Evolutionary conservation across 2,113 vertebrate genomes (phyloP).

Genomic region (zebrafish (Danio rerio)): GRCz12tu NC_133200.1:19487001-19487500

Average conservation of each 20-base stretch:
- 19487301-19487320: not conserved
- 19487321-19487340: not conserved
- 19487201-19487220: too few species aligned
- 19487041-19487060: too few species aligned
- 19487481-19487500: conserved; percentile 93
- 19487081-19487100: too few species aligned
- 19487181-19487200: too few species aligned
- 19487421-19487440: conserved; percentile 93
- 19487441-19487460: conserved; percentile 95
- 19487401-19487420: conserved; percentile 99
- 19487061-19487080: too few species aligned
- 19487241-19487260: not conserved
- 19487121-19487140: too few species aligned
- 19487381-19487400: conserved; percentile 96
- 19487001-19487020: too few species aligned
- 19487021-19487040: too few species aligned
- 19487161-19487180: too few species aligned
- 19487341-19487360: conserved; percentile 85
- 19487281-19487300: not conserved
- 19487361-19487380: conserved; percentile 97
- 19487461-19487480: conserved; percentile 91
- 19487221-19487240: not conserved
- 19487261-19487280: not conserved
- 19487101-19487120: too few species aligned
- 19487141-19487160: too few species aligned